Conservation (phyloP, 2,888 invertebrate genomes). For the Piscicola geometra region DNA sequence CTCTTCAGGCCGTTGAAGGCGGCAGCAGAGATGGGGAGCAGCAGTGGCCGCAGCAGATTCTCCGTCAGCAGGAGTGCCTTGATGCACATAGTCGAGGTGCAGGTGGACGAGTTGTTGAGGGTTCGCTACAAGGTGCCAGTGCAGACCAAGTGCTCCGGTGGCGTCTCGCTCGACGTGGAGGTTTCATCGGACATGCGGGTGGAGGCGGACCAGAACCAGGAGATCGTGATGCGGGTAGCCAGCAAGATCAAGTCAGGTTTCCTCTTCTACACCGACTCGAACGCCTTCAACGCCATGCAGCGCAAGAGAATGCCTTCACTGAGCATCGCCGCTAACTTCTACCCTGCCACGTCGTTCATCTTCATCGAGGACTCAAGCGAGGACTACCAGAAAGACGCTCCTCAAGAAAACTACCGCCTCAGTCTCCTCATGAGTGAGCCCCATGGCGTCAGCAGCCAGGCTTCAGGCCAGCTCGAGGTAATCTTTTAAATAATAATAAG, state of each 20-base stretch:
- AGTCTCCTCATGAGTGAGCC: slow-evolving; percentile 51
- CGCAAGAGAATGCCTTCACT: slow-evolving; percentile 47
- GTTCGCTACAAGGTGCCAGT: background rate
- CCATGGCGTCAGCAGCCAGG: slow-evolving; percentile 50
- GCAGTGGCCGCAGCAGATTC: background rate
- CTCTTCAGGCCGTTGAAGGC: slow-evolving; percentile 49
- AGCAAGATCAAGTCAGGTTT: slow-evolving; percentile 45
- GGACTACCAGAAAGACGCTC: background rate
- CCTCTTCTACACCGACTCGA: slow-evolving; percentile 53
- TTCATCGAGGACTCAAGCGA: slow-evolving; percentile 48
- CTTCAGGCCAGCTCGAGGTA: slow-evolving; percentile 51
- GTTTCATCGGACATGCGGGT: slow-evolving; percentile 41
- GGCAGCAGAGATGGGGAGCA: slow-evolving; percentile 43
- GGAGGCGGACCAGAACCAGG: slow-evolving; percentile 44
- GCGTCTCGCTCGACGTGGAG: slow-evolving; percentile 39
- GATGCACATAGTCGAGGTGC: background rate
- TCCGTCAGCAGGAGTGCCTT: background rate
- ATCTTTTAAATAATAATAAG: no score
- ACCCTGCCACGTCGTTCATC: slow-evolving; percentile 51
- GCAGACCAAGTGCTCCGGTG: background rate
- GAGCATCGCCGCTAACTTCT: slow-evolving; percentile 52
- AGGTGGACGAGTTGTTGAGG: background rate
- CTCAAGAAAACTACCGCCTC: slow-evolving; percentile 43
- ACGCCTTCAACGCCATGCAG: slow-evolving; percentile 51
- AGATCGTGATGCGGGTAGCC: slow-evolving; percentile 51